These are phyloP conservation scores for Notarius lentiginosus DNA, from an alignment of 2,113 vertebrate species.

Conservation along the genomic window DNA sequence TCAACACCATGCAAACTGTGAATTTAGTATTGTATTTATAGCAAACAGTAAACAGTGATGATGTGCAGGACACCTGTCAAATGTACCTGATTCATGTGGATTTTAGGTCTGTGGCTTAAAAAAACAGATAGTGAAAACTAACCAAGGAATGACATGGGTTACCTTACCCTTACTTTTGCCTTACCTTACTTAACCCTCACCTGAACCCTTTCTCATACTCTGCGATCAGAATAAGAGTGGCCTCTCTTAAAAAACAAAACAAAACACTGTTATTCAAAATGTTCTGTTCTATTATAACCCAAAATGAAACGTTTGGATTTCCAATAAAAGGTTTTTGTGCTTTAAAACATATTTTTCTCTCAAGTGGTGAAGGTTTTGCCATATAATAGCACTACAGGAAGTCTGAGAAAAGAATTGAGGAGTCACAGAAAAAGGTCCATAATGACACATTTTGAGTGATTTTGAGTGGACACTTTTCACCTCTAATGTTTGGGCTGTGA, in stretches of 20 bases:
- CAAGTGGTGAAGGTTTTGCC: neutral
- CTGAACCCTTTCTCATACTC: neutral
- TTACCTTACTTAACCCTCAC: too few species aligned
- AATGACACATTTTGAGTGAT: conserved; percentile 22
- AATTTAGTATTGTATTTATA: neutral
- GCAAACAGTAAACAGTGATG: neutral
- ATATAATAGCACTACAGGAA: neutral
- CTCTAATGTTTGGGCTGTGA: conserved; percentile 40
- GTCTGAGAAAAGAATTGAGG: neutral
- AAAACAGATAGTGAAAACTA: neutral
- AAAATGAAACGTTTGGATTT: neutral
- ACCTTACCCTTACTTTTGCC: too few species aligned
- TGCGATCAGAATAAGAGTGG: neutral
- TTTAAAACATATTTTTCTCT: neutral
- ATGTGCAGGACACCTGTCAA: neutral
- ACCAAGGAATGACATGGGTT: neutral
- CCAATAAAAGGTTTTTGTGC: neutral
- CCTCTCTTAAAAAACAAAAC: neutral
- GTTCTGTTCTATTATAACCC: neutral
- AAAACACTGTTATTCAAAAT: neutral
- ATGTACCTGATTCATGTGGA: neutral
- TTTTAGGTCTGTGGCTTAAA: neutral
- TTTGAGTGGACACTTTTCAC: conserved; percentile 36
- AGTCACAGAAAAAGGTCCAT: conserved; percentile 5
- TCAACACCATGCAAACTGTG: neutral